Evolutionary conservation across 2,888 invertebrate species (phyloP), one percentile per base, ranked within the genome.

Genomic region (Heteropelma amictum): DNA sequence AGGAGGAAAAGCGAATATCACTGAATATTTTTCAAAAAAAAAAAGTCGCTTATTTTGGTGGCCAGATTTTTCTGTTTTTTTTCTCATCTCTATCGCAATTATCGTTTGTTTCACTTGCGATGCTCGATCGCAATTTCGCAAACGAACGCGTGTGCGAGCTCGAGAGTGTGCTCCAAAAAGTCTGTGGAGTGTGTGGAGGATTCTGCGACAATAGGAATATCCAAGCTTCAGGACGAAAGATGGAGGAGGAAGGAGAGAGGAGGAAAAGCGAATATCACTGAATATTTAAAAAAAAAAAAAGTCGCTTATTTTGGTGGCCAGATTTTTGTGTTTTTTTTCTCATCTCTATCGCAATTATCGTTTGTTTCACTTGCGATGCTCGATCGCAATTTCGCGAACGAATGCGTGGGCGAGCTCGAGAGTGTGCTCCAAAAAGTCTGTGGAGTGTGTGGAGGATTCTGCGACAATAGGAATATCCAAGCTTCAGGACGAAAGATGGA

Each of bases 171-270:
- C 30, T 30, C 17, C n/a, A 17, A 26, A 49, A 51, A 51, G 8
- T 40, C 23, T 40, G 26, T 40, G 21, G 3, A 47, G 23, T 47
- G 63, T 61, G 51, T 26, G 60, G 26, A 38, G 65, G 63, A 58
- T 70, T 64, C 61, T 54, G 65, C 54, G 65, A 75, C 74, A 75
- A 75, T 75, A 61, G 74, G 65, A 70, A 67, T 75, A 54, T 54
- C 54, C 47, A 67, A 67, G 65, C n/a, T n/a, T n/a, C n/a, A n/a
- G n/a, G n/a, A n/a, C 35, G 30, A 23, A 17, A 23, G 65, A 33
- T 30, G 10, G 14, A 30, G 26, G 30, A 45, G 28, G 26, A 19
- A 33, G 19, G 19, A 10, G 51, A 64, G 40, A 10, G 19, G 8
- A 28, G 7, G 26, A 35, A n/a, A n/a, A n/a, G n/a, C n/a, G n/a